Conservation (phyloP, 2,797 vertebrate genomes). For the Lindbergichthys nudifrons region DNA sequence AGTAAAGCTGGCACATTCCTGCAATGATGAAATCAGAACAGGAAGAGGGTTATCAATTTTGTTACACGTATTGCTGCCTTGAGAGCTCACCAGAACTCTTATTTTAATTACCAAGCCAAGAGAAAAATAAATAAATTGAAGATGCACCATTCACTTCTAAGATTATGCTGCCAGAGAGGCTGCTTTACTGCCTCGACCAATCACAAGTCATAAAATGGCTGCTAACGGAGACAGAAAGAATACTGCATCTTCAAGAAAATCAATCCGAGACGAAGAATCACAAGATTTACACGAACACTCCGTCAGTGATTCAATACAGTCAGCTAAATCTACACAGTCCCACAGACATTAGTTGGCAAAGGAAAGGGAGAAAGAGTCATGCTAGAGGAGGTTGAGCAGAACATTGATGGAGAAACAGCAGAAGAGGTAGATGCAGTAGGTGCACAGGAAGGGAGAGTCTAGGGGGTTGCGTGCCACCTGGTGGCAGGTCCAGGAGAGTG, state of each 20-base stretch:
- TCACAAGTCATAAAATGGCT: conserved; percentile 18
- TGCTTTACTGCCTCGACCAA: conserved; percentile 25
- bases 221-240: conserved; percentile 36
- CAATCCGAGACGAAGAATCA: conserved; percentile 46
- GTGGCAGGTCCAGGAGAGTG: conserved; percentile 89
- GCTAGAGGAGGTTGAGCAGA: conserved; percentile 84
- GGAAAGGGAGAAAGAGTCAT: conserved; percentile 58
- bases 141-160: conserved; percentile 64
- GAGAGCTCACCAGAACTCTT: conserved; percentile 35
- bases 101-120: conserved; percentile 64
- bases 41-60: conserved; percentile 1
- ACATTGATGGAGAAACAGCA: conserved; percentile 86
- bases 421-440: conserved; percentile 86
- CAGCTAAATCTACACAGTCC: conserved; percentile 58
- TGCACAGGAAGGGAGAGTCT: conserved; percentile 93
- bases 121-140: conserved; percentile 35
- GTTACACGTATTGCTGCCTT: conserved; percentile 39
- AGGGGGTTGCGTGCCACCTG: conserved; percentile 91
- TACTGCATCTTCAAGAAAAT: conserved; percentile 60
- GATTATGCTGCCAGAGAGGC: conserved; percentile 16
- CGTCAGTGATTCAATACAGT: conserved; percentile 41
- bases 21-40: background rate
- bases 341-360: conserved; percentile 46
- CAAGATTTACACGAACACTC: conserved; percentile 37
- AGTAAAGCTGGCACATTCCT: background rate